Percentiles rank a stretch among this genome's conserved stretches.
phyloP scores from a whole-genome alignment of 1,140 invertebrate genomes.

The Drosophila nigromelanica region DNA sequence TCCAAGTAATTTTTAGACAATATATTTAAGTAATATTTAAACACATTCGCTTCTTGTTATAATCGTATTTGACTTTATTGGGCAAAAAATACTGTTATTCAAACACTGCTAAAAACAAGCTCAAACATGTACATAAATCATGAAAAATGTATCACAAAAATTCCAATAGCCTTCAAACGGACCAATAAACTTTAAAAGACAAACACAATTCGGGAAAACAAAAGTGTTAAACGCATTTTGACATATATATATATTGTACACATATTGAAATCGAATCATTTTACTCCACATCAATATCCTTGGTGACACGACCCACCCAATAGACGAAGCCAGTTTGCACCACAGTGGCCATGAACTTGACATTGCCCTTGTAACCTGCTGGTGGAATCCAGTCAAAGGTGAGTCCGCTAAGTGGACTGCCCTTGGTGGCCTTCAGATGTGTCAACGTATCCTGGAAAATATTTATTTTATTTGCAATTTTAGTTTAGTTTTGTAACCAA shows the following conservation, averaged over 20 bases:
- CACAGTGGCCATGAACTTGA: conserved; percentile 83
- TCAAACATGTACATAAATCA: conserved; percentile 41
- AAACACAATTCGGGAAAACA: conserved; percentile 15
- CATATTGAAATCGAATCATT: conserved; percentile 8
- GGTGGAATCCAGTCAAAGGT: conserved; percentile 83
- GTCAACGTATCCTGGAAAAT: conserved; percentile 72
- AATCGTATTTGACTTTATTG: conserved; percentile 51
- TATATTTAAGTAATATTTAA: not conserved
- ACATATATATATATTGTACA: conserved; percentile 4
- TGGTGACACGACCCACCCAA: conserved; percentile 83
- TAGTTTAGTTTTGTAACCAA: too few species aligned
- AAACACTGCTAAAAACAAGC: conserved; percentile 22
- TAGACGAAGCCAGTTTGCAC: conserved; percentile 83
- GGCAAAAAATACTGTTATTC: conserved; percentile 63
- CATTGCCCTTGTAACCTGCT: conserved; percentile 74
- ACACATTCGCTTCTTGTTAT: not conserved
- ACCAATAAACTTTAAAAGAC: conserved; percentile 1
- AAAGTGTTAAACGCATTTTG: conserved; percentile 13
- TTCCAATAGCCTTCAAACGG: conserved; percentile 21
- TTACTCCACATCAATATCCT: conserved; percentile 70
- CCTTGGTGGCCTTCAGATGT: conserved; percentile 75
- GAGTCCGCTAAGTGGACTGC: conserved; percentile 50
- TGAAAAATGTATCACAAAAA: conserved; percentile 66
- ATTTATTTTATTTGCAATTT: not conserved
- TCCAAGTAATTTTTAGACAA: not conserved